Conservation (phyloP, 2,113 vertebrate genomes). For the Percopsis transmontana region DNA sequence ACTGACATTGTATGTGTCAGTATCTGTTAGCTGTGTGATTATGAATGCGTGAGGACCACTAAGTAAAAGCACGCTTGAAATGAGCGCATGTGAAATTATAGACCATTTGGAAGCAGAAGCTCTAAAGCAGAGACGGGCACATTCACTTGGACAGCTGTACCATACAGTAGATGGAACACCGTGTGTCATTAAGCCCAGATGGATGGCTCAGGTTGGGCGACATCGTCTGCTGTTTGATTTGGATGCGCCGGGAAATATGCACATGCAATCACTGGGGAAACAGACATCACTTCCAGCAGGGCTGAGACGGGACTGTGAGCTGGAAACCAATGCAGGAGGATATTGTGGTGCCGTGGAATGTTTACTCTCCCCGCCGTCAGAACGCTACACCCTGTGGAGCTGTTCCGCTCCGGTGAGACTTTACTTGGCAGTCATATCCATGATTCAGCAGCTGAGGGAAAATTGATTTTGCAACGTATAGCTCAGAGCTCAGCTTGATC, state of each 20-base stretch:
- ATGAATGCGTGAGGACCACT: conserved; percentile 8
- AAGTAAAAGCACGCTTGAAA: conserved; percentile 21
- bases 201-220: conserved; percentile 28
- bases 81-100: neutral
- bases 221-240: conserved; percentile 33
- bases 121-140: conserved; percentile 14
- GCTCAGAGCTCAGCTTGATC: conserved; percentile 38
- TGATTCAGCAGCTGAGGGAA: conserved; percentile 37
- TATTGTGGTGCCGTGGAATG: neutral
- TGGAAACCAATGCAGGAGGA: neutral
- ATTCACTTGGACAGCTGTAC: conserved; percentile 9
- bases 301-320: conserved; percentile 17
- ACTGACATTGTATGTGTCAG: conserved; percentile 8
- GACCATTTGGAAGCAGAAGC: no score
- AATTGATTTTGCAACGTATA: conserved; percentile 56
- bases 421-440: conserved; percentile 32
- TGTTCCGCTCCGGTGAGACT: conserved; percentile 18
- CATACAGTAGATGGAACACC: conserved; percentile 20
- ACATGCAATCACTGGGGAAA: conserved; percentile 30
- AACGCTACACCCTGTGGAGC: neutral
- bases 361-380: conserved; percentile 9
- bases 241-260: conserved; percentile 13
- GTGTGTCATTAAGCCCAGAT: conserved; percentile 40
- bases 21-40: conserved; percentile 12
- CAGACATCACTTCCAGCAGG: conserved; percentile 26